Evolutionary conservation across 2,113 vertebrate species (phyloP), one percentile per base, ranked within the genome.

Genomic region (Lanius ludovicianus): DNA sequence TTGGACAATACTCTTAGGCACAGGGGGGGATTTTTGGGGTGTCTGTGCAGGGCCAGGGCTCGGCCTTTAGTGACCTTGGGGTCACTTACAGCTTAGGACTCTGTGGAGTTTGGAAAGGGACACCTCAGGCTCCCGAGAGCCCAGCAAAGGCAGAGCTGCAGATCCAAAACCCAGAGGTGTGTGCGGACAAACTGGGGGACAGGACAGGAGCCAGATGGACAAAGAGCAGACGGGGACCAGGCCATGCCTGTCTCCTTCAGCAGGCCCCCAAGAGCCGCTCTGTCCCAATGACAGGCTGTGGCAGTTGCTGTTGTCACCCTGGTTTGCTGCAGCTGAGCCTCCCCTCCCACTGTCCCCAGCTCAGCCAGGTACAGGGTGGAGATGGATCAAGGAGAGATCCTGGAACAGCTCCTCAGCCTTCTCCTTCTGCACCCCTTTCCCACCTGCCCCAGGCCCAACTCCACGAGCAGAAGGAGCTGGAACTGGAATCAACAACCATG

Each of bases 1-100:
- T 56, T 5, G 57, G 56, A 8, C n/a, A 63, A 1, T 1, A 0
- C 44, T 68, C 5, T 8, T 13, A 28, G 59, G 65, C 20, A 0
- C 14, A 13, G 35, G 7, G 11, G 10, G 35, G 33, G 52, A 7
- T 5, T 75, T 15, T 1, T 89, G 78, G 53, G 28, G 69, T 1
- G 53, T 35, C 46, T 60, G 46, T 0, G 53, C 33, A 53, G 62
- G n/a, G 23, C 3, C 23, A 13, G 28, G 18, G 3, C 10, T 1
- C 79, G 64, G 19, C 20, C 9, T 75, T 28, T 2, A 17, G 21
- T 16, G 30, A 47, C 68, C 60, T 24, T 59, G 33, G 13, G 4
- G 16, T 46, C 46, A 35, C n/a, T 68, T 83, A 39, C 24, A 83
- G 31, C 70, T 41, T 39, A 47, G n/a, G 20, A 25, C 17, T 22